These are phyloP conservation scores for Stratiomys singularior DNA, from an alignment of 2,888 invertebrate genomes.

Conservation along the genomic window DNA sequence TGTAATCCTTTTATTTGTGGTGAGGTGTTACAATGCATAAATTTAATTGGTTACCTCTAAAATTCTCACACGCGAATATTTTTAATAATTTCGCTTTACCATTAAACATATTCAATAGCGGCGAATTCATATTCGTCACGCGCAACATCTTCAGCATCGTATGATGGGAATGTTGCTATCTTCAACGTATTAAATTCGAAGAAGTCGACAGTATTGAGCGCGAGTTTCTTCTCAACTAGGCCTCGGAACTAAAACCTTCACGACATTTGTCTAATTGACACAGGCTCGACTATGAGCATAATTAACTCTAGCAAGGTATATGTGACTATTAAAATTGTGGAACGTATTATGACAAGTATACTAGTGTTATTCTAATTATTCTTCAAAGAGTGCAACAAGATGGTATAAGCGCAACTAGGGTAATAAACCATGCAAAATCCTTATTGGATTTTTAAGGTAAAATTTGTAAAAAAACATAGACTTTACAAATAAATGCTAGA, in stretches of 20 bases:
- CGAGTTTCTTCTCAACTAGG: conserved; percentile 19
- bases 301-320: conserved; percentile 21
- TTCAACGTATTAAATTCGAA: too few species aligned
- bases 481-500: neutral
- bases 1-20: too few species aligned
- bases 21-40: too few species aligned
- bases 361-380: neutral
- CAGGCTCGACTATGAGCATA: conserved; percentile 13
- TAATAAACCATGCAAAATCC: conserved; percentile 2
- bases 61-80: too few species aligned
- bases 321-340: neutral
- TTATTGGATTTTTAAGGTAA: conserved; percentile 25
- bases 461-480: conserved; percentile 2
- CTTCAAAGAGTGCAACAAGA: neutral
- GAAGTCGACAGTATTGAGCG: conserved; percentile 16
- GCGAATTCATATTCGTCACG: too few species aligned
- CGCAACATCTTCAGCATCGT: too few species aligned
- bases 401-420: neutral
- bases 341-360: neutral
- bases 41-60: too few species aligned
- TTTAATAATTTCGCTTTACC: too few species aligned
- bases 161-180: too few species aligned
- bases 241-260: conserved; percentile 5
- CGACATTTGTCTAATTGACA: neutral
- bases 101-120: too few species aligned